Conservation (phyloP, 2,888 invertebrate genomes). For the Petrolisthes manimaculis region DNA sequence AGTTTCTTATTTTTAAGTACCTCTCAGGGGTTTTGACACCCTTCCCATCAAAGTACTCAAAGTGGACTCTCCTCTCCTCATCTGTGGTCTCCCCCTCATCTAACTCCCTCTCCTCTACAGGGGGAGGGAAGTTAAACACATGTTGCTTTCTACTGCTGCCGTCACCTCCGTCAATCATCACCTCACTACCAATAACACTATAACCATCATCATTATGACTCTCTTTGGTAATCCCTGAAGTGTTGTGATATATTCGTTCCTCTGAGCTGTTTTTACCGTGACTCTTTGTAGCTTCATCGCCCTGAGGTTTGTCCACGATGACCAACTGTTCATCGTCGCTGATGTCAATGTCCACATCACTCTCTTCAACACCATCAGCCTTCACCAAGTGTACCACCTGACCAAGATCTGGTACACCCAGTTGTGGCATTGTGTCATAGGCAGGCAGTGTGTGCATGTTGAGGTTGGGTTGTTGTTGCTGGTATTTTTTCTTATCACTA, state of each 20-base stretch:
- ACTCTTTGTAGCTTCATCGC: conserved; percentile 28
- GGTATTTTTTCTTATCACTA: background rate
- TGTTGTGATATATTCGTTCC: conserved; percentile 8
- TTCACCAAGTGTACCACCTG: conserved; percentile 61
- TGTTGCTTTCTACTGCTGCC: conserved; percentile 67
- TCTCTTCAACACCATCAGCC: conserved; percentile 51
- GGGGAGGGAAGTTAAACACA: conserved; percentile 71
- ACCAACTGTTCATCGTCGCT: conserved; percentile 58
- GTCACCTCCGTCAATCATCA: conserved; percentile 52
- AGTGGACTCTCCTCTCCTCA: conserved; percentile 74
- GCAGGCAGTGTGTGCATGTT: background rate
- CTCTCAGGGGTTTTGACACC: conserved; percentile 74
- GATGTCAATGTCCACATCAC: conserved; percentile 63
- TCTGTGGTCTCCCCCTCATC: conserved; percentile 71
- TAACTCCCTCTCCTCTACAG: conserved; percentile 71
- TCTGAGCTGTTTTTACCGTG: conserved; percentile 15
- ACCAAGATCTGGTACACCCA: conserved; percentile 20
- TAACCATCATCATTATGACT: conserved; percentile 1
- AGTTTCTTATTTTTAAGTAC: conserved; percentile 76
- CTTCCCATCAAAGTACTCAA: conserved; percentile 75
- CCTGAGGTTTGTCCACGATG: conserved; percentile 42
- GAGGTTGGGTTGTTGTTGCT: background rate
- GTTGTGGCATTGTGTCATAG: background rate
- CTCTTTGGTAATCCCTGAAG: conserved; percentile 42
- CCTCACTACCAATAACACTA: background rate